Conservation (phyloP, 1,140 invertebrate species). For the Contarinia nasturtii region DNA sequence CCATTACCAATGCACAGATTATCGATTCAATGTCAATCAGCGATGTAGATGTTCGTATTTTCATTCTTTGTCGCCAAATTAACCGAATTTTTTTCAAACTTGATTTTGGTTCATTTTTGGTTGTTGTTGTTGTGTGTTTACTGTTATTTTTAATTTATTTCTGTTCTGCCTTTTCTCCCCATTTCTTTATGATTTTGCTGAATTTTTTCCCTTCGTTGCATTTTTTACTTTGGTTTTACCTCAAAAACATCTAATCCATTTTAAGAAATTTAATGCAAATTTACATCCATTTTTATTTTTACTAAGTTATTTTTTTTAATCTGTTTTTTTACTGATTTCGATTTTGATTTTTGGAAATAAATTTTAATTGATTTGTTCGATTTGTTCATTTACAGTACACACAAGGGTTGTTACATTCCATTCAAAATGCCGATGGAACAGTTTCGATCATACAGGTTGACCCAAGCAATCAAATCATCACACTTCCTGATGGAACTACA, state of each 20-base stretch:
- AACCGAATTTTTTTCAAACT: slow-evolving; percentile 6
- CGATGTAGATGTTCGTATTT: slow-evolving; percentile 44
- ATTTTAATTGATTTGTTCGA: background rate
- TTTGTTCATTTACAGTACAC: slow-evolving; percentile 45
- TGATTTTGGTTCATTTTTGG: slow-evolving; percentile 1
- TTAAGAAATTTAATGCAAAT: too few species aligned
- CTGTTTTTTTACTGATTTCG: slow-evolving; percentile 7
- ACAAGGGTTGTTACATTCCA: slow-evolving; percentile 84
- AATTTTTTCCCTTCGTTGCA: background rate
- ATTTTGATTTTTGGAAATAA: slow-evolving; percentile 4
- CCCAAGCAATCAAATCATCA: slow-evolving; percentile 84
- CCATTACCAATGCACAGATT: slow-evolving; percentile 43
- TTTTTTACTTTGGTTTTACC: too few species aligned
- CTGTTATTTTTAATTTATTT: too few species aligned
- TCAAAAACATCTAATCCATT: background rate
- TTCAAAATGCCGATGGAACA: slow-evolving; percentile 90
- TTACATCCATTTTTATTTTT: background rate
- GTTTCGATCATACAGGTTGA: slow-evolving; percentile 93
- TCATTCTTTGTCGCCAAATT: slow-evolving; percentile 8
- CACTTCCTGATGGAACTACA: slow-evolving; percentile 85
- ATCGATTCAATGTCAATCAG: slow-evolving; percentile 41
- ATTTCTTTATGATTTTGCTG: background rate
- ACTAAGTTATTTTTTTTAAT: slow-evolving; percentile 6
- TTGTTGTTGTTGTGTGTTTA: slow-evolving; percentile 1
- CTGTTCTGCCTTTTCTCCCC: too few species aligned